A percentile compares a stretch with the other conserved stretches of the same genome.
These are phyloP conservation scores for Vulpes vulpes DNA, from an alignment of 2,113 vertebrate species.

Conservation along the genomic window DNA sequence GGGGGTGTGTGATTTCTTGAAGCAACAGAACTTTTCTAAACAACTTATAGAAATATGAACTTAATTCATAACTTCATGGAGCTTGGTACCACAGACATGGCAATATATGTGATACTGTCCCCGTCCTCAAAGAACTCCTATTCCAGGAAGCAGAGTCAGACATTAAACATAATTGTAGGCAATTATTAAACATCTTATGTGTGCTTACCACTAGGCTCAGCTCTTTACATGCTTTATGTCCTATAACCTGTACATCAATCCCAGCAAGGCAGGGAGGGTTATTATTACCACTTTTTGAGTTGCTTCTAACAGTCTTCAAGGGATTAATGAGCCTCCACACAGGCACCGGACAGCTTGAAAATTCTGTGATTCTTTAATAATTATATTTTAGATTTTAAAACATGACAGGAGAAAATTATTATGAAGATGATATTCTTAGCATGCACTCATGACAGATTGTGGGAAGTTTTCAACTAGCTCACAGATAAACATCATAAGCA, in stretches of 20 bases:
- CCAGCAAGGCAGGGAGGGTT: not conserved
- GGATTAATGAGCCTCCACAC: not conserved
- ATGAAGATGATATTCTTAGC: not conserved
- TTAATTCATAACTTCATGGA: not conserved
- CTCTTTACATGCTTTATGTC: not conserved
- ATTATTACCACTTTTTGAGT: not conserved
- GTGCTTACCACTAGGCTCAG: not conserved
- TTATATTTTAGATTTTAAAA: slow-evolving; percentile 10
- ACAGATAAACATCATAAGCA: not conserved
- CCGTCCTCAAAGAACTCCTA: not conserved
- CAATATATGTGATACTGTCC: not conserved
- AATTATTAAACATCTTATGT: not conserved
- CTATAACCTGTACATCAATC: not conserved
- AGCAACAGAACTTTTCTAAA: not conserved
- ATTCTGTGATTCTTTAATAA: not conserved
- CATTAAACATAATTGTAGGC: not conserved
- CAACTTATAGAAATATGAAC: not conserved
- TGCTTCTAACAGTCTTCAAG: not conserved
- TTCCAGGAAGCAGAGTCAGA: not conserved
- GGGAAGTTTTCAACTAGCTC: not conserved
- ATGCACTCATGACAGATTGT: not conserved
- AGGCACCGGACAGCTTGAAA: not conserved
- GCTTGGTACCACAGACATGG: not conserved
- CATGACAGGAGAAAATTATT: not conserved
- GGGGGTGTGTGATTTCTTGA: not conserved